Percentiles rank a stretch among this genome's conserved stretches.
Conservation (phyloP, 2,797 vertebrate genomes). For the Manis pentadactyla region DNA sequence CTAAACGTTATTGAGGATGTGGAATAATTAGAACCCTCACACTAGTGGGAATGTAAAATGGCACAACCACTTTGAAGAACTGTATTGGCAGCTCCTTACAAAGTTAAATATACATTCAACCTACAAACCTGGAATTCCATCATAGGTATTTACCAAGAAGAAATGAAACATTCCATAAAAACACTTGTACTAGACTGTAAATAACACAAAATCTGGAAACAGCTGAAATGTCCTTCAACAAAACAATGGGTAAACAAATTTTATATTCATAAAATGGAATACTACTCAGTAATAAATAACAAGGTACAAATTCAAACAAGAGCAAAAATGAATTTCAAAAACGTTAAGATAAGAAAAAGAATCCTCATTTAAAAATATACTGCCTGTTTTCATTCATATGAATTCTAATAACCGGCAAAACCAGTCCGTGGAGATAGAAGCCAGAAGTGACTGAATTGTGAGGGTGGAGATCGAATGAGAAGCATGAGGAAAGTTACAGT, state of each 20-base stretch:
- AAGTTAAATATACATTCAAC: slow-evolving; percentile 20
- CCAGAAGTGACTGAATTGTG: slow-evolving; percentile 12
- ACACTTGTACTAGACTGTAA: neutral
- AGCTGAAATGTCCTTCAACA: neutral
- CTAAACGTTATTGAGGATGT: neutral
- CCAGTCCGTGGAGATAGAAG: neutral
- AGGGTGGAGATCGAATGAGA: neutral
- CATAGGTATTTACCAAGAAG: neutral
- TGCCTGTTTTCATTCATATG: neutral
- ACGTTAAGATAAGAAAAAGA: neutral
- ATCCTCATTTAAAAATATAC: neutral
- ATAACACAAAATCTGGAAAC: neutral
- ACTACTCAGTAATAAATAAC: neutral
- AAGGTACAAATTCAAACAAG: neutral
- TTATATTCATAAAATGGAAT: neutral
- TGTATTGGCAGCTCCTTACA: neutral
- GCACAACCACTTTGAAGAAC: neutral
- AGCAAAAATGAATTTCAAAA: slow-evolving; percentile 6
- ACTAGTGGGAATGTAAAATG: neutral
- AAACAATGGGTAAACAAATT: neutral
- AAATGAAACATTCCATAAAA: neutral
- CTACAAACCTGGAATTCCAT: neutral
- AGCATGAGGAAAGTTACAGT: neutral
- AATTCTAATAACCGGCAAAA: neutral
- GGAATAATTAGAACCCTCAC: neutral